Conservation (phyloP, 2,888 invertebrate species). For the Cephalotes varians region DNA sequence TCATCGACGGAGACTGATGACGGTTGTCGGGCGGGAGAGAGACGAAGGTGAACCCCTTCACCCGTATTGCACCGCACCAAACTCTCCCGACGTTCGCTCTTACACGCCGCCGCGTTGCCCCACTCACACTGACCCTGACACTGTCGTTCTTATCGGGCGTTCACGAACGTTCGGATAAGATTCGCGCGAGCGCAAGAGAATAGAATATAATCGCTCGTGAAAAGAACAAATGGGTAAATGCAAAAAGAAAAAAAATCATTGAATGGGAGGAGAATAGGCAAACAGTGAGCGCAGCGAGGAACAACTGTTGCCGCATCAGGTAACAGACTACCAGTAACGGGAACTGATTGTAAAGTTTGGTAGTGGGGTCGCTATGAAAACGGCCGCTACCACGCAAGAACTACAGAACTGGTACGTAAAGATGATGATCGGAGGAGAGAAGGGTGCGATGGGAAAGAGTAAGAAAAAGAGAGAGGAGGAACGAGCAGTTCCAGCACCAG, state of each 20-base stretch:
- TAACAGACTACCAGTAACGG: slow-evolving; percentile 8
- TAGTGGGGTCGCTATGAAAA: slow-evolving; percentile 18
- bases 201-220: neutral
- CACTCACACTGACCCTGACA: slow-evolving; percentile 60
- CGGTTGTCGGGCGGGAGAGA: neutral
- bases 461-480: slow-evolving; percentile 25
- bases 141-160: slow-evolving; percentile 43
- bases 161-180: slow-evolving; percentile 17
- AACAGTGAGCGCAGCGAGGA: neutral
- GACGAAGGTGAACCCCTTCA: neutral
- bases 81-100: neutral
- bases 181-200: too few relatives aligned
- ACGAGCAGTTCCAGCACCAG: slow-evolving; percentile 28
- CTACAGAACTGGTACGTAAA: slow-evolving; percentile 20
- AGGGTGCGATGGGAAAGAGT: neutral
- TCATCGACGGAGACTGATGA: slow-evolving; percentile 12
- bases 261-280: neutral
- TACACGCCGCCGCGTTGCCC: slow-evolving; percentile 21
- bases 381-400: slow-evolving; percentile 34
- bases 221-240: neutral
- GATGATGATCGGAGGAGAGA: neutral
- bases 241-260: neutral
- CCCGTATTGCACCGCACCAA: slow-evolving; percentile 18
- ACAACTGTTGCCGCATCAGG: slow-evolving; percentile 29
- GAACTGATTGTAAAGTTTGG: neutral